Conservation (phyloP, 1,140 invertebrate species). For the Thrips palmi region DNA sequence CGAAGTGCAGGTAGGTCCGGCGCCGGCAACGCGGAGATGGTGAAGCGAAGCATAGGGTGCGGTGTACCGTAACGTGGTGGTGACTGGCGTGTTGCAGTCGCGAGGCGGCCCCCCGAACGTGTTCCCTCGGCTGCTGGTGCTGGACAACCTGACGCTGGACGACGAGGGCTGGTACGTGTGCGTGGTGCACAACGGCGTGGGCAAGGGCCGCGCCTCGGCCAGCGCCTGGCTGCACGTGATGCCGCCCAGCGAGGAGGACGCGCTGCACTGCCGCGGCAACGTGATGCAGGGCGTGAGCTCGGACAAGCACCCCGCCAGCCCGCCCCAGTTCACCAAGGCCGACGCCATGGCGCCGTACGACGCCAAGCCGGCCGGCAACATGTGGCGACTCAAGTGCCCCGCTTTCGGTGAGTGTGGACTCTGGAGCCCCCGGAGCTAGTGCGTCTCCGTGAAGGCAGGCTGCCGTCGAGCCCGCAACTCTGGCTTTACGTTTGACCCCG, state of each 20-base stretch:
- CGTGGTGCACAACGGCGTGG: slow-evolving; percentile 61
- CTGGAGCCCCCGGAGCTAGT: neutral
- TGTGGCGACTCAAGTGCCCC: slow-evolving; percentile 39
- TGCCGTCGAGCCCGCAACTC: neutral
- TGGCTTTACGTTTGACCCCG: slow-evolving; percentile 1
- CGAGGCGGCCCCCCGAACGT: slow-evolving; percentile 18
- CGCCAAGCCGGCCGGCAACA: slow-evolving; percentile 47
- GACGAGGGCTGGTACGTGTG: slow-evolving; percentile 89
- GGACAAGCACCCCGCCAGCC: slow-evolving; percentile 4
- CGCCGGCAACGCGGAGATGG: neutral
- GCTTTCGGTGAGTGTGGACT: slow-evolving; percentile 25
- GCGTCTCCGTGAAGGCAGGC: neutral
- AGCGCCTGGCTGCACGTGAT: slow-evolving; percentile 70
- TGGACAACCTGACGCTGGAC: slow-evolving; percentile 63
- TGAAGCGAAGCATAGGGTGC: neutral
- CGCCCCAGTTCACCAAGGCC: slow-evolving; percentile 27
- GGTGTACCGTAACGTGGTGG: neutral
- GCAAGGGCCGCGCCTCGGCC: slow-evolving; percentile 35
- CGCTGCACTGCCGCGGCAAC: neutral
- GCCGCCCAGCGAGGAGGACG: neutral
- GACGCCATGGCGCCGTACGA: slow-evolving; percentile 29
- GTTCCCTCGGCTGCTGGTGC: slow-evolving; percentile 46
- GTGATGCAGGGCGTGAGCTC: slow-evolving; percentile 7
- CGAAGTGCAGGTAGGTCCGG: too few relatives aligned
- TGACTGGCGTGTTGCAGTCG: slow-evolving; percentile 4